These are phyloP conservation scores for Rotaria socialis DNA, from an alignment of 2,888 invertebrate species.

Conservation along the genomic window DNA sequence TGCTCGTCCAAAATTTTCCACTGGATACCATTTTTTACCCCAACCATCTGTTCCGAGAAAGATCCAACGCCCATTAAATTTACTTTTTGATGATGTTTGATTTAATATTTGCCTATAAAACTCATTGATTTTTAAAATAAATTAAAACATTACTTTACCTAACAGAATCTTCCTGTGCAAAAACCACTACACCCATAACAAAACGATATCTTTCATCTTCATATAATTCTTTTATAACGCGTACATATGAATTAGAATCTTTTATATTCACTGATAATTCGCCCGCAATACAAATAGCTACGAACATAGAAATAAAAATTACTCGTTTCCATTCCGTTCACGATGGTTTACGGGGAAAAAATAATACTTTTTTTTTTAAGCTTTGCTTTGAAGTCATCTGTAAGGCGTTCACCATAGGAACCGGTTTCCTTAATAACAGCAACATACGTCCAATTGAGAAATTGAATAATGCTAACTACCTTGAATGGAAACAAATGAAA, in stretches of 20 bases:
- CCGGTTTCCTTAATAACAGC: conserved; percentile 71
- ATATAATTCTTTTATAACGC: conserved; percentile 4
- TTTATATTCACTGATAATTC: not conserved
- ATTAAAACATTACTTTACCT: not conserved
- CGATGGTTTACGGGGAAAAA: not conserved
- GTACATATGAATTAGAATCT: conserved; percentile 5
- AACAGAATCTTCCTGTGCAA: conserved; percentile 36
- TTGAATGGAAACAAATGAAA: not conserved
- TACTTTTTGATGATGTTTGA: not conserved
- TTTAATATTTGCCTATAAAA: not conserved
- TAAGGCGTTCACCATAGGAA: conserved; percentile 68
- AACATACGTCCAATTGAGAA: conserved; percentile 72
- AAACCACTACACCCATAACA: not conserved
- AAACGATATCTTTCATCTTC: conserved; percentile 16
- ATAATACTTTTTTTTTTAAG: conserved; percentile 29
- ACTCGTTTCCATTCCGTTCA: not conserved
- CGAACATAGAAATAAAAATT: not conserved
- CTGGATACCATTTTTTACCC: conserved; percentile 58
- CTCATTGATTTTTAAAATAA: not conserved
- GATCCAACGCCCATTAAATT: conserved; percentile 50
- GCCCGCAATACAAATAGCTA: conserved; percentile 10
- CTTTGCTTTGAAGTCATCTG: conserved; percentile 18
- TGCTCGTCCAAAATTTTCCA: conserved; percentile 53
- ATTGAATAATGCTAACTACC: conserved; percentile 68
- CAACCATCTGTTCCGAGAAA: conserved; percentile 59